phyloP scores from a whole-genome alignment of 2,797 vertebrate species.

The Loriculus beryllinus region DNA sequence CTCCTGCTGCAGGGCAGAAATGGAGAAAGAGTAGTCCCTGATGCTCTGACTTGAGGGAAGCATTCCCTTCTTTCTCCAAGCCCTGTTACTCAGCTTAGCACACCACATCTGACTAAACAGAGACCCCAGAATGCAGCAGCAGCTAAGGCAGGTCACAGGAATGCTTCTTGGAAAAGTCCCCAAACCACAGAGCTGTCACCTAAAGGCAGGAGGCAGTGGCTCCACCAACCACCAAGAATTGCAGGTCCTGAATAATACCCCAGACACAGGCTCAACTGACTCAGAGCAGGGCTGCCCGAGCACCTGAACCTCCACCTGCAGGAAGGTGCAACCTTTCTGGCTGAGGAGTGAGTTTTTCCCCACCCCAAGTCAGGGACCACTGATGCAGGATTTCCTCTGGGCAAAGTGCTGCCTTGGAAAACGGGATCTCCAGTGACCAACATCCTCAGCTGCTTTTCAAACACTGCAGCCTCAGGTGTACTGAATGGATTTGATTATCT shows the following conservation, averaged over 20 bases:
- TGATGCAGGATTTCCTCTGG: not conserved
- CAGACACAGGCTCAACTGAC: not conserved
- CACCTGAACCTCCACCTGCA: not conserved
- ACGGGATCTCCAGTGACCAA: rapidly evolving
- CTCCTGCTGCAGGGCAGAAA: not conserved
- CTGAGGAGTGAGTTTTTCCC: not conserved
- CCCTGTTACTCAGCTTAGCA: not conserved
- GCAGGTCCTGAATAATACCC: not conserved
- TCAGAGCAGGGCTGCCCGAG: rapidly evolving
- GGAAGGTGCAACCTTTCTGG: not conserved
- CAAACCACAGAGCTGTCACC: not conserved
- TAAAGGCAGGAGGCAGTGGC: not conserved
- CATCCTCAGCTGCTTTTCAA: not conserved
- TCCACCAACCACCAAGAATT: not conserved
- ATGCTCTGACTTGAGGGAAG: not conserved
- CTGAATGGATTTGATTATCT: not conserved
- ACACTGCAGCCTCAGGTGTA: not conserved
- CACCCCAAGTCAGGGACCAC: not conserved
- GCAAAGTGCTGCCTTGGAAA: not conserved
- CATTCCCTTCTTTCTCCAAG: not conserved
- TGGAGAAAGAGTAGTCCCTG: not conserved
- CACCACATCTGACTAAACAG: rapidly evolving
- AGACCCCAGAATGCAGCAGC: not conserved
- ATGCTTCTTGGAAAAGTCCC: not conserved
- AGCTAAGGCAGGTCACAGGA: not conserved